phyloP scores from a whole-genome alignment of 2,797 vertebrate species.

The Alosa sapidissima region DNA sequence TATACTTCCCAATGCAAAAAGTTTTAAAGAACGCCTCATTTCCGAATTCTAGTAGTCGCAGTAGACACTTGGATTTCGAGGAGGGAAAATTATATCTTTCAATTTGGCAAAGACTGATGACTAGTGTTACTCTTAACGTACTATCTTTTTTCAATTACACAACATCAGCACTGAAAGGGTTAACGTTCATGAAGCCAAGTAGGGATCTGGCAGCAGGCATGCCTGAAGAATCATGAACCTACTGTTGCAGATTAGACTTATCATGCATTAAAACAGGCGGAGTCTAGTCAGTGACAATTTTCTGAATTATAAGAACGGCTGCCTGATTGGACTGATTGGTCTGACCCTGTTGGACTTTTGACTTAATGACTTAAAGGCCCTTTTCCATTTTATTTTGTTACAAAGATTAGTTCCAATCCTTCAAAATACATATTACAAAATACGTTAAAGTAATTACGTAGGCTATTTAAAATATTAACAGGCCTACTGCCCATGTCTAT shows the following conservation, averaged over 20 bases:
- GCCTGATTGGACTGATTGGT: background rate
- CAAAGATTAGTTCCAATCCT: too few relatives aligned
- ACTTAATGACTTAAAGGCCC: too few relatives aligned
- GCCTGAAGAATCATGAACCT: background rate
- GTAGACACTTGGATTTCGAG: background rate
- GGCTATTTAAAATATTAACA: too few relatives aligned
- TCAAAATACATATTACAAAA: too few relatives aligned
- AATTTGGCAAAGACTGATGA: background rate
- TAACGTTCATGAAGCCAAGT: background rate
- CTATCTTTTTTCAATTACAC: background rate
- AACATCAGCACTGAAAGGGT: background rate
- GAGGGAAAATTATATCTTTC: background rate
- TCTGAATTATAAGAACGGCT: background rate
- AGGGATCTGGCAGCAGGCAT: background rate
- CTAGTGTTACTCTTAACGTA: background rate
- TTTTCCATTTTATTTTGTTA: too few relatives aligned
- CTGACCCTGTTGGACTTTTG: background rate
- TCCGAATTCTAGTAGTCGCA: background rate
- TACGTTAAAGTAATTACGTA: too few relatives aligned
- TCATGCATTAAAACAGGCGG: conserved; percentile 5
- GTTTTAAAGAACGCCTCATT: conserved; percentile 40
- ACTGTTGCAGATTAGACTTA: background rate
- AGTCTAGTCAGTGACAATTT: background rate
- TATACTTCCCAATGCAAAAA: conserved; percentile 35
- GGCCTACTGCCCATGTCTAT: too few relatives aligned